Evolutionary conservation across 2,888 invertebrate genomes (phyloP), one percentile per base, ranked within the genome.

Genomic region (Bombylius discolor): DNA sequence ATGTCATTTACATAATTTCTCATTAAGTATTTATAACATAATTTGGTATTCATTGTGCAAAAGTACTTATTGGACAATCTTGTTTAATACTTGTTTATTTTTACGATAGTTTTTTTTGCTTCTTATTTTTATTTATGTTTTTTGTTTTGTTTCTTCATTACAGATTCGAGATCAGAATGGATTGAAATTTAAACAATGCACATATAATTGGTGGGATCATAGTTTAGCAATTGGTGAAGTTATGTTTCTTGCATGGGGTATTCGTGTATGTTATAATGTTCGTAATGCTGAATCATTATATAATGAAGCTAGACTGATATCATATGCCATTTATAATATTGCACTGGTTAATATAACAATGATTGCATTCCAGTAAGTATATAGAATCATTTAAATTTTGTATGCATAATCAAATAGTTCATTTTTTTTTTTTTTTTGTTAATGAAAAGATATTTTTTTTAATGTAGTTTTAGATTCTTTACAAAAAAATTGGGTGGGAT

Each of bases 121-220:
- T 33, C 11, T 11, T 51, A 31, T 56, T 31, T 42, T 47, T 47
- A 34, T 51, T 42, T 4, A 32, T 11, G 13, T 39, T 31, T 46
- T 46, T 31, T 33, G 8, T 14, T n/a, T n/a, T 31, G 36, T 34
- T 34, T 49, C 32, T 53, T 57, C 49, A 49, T 55, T 51, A 6
- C 62, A 82, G 79, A 89, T 90, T 63, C 78, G 81, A 57, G 89
- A 89, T 68, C 82, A 83, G 63, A 77, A 78, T 63, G 85, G 84
- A 53, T 77, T 93, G 59, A 86, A 87, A 70, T 94, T 93, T 75
- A 89, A 87, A 68, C 89, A 91, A 68, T 95, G 95, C 74, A 82
- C 85, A 42, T 90, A 88, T 72, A 91, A 91, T 67, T 93, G 92
- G 89, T 95, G 94, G 93, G 91, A 91, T 78, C 93, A 93, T 73